Base-by-base conservation (phyloP, 2,113 vertebrate genomes). In the Trematocara marginatum region DNA sequence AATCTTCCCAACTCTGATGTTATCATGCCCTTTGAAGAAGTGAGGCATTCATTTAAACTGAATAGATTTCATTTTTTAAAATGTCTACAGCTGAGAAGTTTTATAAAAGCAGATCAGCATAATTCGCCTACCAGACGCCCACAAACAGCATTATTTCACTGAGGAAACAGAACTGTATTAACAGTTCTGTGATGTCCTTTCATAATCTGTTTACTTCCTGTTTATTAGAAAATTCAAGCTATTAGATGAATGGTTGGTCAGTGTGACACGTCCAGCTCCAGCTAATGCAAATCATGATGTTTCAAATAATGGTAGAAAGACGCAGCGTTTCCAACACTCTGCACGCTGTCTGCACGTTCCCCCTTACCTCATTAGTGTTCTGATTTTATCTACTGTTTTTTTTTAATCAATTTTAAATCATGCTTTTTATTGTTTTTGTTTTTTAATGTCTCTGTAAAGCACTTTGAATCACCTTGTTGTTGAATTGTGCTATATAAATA, bases 21-120 rank as follows among this genome's bases (percentile, higher is more conserved):
- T 76, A 76, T 11, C 23, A 49, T 31, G 9, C 7, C 69, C 23
- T 49, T 49, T 11, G 23, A 74, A 74, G 42, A 49, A 74, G 3
- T 18, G 15, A 76, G 23, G 69, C 23, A 76, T 31, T 31, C 15
- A 49, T 49, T 76, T 11, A 31, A 49, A 76, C 42, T 76, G 42
- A 74, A 74, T 18, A 31, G 26, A 49, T 47, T 47, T 47, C 9
- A 26, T 29, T 7, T 16, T 71, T 71, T 3, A 1, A 71, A 74
- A 47, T 74, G 45, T 18, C 23, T 49, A 11, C 9, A 49, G 42
- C 69, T 29, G 23, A 76, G 69, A 76, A 31, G 42, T 49, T 49
- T 18, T 76, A 76, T 76, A 31, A 49, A 76, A 49, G 23, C 42
- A 47, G 8, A 74, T 74, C 42, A 74, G 40, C 42, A 76, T 76